Percentiles rank a stretch among this genome's conserved stretches.
Evolutionary conservation across 2,797 vertebrate species (phyloP).

Genomic region (Esox masquinongy): DNA sequence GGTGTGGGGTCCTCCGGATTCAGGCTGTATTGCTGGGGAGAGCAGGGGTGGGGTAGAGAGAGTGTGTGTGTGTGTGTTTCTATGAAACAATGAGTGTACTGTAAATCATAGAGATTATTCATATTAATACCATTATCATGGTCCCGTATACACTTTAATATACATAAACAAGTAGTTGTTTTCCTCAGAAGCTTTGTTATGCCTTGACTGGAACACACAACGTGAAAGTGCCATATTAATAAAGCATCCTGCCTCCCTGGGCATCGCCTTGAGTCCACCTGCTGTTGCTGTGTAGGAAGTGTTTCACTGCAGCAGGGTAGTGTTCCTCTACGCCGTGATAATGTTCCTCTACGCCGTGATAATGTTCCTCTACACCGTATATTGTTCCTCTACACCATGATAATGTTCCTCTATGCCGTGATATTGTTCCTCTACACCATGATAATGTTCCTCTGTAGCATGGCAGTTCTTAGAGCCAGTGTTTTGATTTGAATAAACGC

Average conservation of each 20-base stretch:
- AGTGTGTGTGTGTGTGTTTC: not conserved
- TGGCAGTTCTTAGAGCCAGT: no score
- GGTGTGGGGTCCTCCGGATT: conserved; percentile 30
- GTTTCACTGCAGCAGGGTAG: conserved; percentile 45
- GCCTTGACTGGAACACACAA: conserved; percentile 38
- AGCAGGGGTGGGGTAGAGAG: conserved; percentile 32
- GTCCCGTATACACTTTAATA: not conserved
- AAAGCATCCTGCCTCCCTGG: conserved; percentile 49
- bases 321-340: not conserved
- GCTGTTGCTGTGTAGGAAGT: conserved; percentile 63
- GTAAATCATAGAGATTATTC: not conserved
- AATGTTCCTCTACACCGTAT: no score
- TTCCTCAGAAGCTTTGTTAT: conserved; percentile 28
- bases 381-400: no score
- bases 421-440: no score
- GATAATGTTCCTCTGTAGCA: no score
- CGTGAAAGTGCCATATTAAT: conserved; percentile 56
- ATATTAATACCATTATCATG: not conserved
- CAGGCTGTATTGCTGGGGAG: conserved; percentile 46
- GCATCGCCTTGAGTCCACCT: conserved; percentile 72
- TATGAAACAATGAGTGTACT: not conserved
- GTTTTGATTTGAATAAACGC: no score
- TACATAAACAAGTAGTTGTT: not conserved
- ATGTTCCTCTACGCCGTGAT: no score
- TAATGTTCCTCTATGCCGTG: no score